Conservation (phyloP, 1,140 invertebrate genomes). For the Drosophila pectinifera region DNA sequence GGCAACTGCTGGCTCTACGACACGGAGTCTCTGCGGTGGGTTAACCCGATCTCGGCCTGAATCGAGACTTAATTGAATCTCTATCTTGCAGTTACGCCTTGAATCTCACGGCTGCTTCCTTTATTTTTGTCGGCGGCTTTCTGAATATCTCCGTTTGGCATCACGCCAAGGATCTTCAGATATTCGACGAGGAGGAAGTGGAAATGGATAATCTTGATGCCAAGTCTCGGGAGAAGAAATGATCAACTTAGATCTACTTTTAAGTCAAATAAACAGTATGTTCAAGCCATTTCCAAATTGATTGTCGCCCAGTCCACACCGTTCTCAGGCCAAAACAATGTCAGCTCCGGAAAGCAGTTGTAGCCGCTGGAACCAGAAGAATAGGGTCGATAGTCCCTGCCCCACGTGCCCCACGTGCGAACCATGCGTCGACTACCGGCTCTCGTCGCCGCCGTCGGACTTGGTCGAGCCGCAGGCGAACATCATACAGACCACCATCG, state of each 20-base stretch:
- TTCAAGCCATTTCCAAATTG: background rate
- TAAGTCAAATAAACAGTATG: constrained; percentile 7
- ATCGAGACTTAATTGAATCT: no score
- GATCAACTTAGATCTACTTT: background rate
- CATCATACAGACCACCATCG: constrained; percentile 6
- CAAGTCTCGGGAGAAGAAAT: constrained; percentile 9
- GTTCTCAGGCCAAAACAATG: constrained; percentile 22
- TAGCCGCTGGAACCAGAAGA: constrained; percentile 14
- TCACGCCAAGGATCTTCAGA: constrained; percentile 88
- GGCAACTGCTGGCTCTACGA: constrained; percentile 92
- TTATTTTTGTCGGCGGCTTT: constrained; percentile 87
- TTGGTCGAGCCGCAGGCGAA: constrained; percentile 9
- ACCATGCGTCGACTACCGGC: constrained; percentile 41
- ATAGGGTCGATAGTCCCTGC: background rate
- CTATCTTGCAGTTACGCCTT: constrained; percentile 85
- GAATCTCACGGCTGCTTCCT: constrained; percentile 88
- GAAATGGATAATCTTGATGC: constrained; percentile 19
- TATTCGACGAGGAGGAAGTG: constrained; percentile 88
- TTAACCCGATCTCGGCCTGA: background rate
- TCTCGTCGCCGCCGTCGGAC: background rate
- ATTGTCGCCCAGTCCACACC: background rate
- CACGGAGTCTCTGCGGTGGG: constrained; percentile 84
- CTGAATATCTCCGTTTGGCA: constrained; percentile 89
- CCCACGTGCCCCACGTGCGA: constrained; percentile 30
- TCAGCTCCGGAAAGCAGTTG: constrained; percentile 44